A percentile compares a stretch with the other conserved stretches of the same genome.
These are phyloP conservation scores for Scaptomyza montana DNA, from an alignment of 1,140 invertebrate species.

Conservation along the genomic window DNA sequence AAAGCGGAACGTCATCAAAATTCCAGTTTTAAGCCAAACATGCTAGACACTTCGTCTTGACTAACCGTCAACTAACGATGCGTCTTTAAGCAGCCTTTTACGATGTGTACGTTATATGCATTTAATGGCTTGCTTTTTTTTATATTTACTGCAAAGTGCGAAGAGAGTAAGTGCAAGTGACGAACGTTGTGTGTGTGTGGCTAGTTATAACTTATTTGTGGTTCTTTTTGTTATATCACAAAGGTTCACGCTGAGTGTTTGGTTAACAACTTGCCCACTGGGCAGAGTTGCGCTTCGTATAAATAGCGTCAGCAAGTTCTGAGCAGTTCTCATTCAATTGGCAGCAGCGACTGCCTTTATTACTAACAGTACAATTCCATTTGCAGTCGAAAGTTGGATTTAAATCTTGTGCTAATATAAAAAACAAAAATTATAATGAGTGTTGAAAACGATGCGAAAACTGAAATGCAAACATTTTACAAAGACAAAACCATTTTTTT, in stretches of 20 bases:
- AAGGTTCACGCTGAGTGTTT: neutral
- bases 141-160: neutral
- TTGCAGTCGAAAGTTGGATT: neutral
- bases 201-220: conserved; percentile 26
- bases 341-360: conserved; percentile 21
- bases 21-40: conserved; percentile 1
- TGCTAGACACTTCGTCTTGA: neutral
- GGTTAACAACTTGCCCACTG: neutral
- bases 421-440: neutral
- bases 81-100: conserved; percentile 14
- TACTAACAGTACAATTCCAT: neutral
- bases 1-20: conserved; percentile 1
- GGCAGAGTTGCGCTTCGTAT: conserved; percentile 38
- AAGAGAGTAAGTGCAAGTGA: conserved; percentile 13
- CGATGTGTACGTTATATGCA: conserved; percentile 27
- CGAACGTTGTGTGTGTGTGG: conserved; percentile 17
- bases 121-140: conserved; percentile 2
- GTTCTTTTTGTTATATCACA: conserved; percentile 30
- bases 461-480: conserved; percentile 86
- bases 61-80: neutral
- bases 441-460: conserved; percentile 27
- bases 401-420: neutral
- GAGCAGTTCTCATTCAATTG: conserved; percentile 42
- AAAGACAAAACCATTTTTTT: conserved; percentile 86
- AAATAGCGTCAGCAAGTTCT: conserved; percentile 46